Conservation (phyloP, 1,140 invertebrate genomes). For the Zaprionus davidi region DNA sequence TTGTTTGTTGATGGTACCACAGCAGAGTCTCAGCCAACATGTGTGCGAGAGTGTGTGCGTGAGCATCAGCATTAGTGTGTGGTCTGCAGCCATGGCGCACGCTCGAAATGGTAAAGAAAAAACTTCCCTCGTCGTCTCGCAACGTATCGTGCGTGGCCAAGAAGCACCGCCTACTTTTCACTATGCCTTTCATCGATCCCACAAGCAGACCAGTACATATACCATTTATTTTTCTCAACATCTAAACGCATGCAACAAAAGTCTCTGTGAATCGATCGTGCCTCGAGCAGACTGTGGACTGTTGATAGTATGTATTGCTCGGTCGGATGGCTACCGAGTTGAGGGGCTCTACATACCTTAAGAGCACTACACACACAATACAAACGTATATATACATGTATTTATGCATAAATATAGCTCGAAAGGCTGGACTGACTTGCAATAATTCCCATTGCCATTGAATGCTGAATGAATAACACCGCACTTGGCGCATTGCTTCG, state of each 20-base stretch:
- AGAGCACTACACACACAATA: slow-evolving; percentile 8
- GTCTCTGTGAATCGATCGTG: slow-evolving; percentile 53
- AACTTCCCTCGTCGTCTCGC: slow-evolving; percentile 38
- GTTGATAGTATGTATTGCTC: slow-evolving; percentile 48
- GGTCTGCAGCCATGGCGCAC: slow-evolving; percentile 67
- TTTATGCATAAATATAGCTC: slow-evolving; percentile 22
- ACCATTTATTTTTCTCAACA: slow-evolving; percentile 70
- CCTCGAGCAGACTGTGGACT: slow-evolving; percentile 5
- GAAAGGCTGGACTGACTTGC: slow-evolving; percentile 72
- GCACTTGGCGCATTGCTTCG: slow-evolving; percentile 72
- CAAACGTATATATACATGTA: not conserved
- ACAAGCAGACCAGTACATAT: slow-evolving; percentile 42
- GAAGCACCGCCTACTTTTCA: slow-evolving; percentile 77
- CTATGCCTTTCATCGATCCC: slow-evolving; percentile 75
- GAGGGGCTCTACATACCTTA: slow-evolving; percentile 28
- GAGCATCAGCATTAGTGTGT: slow-evolving; percentile 7
- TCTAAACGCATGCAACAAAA: slow-evolving; percentile 52
- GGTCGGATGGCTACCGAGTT: slow-evolving; percentile 62
- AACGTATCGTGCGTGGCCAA: slow-evolving; percentile 39
- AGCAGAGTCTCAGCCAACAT: slow-evolving; percentile 17
- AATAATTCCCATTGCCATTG: slow-evolving; percentile 68
- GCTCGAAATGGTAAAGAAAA: slow-evolving; percentile 52
- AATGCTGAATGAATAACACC: slow-evolving; percentile 74
- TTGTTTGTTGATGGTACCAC: slow-evolving; percentile 9
- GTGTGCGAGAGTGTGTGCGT: not conserved